Evolutionary conservation across 2,797 vertebrate genomes (phyloP).

Genomic region (Chiroxiphia lanceolata): DNA sequence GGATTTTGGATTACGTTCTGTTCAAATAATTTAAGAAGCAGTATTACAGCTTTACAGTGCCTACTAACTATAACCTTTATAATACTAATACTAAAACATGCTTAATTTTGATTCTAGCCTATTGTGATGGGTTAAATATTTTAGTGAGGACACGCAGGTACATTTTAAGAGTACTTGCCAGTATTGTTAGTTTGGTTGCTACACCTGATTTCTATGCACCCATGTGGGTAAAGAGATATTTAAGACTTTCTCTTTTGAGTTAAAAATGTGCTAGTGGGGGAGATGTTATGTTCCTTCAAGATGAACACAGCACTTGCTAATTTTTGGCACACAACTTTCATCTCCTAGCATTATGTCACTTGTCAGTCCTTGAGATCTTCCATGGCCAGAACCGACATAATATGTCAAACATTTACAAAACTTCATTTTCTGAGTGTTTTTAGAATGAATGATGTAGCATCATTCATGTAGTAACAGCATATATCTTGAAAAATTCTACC

Average conservation of each 20-base stretch:
- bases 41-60: background rate
- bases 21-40: background rate
- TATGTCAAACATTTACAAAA: constrained; percentile 46
- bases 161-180: background rate
- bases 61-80: background rate
- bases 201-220: background rate
- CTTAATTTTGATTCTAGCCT: background rate
- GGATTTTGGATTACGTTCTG: background rate
- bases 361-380: constrained; percentile 37
- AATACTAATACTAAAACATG: background rate
- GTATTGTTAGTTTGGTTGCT: background rate
- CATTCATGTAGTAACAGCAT: background rate
- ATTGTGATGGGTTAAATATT: background rate
- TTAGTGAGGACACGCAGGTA: background rate
- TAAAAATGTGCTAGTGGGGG: background rate
- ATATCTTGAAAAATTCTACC: background rate
- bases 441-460: constrained; percentile 15
- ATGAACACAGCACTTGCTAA: constrained; percentile 18
- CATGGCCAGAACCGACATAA: constrained; percentile 20
- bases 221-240: background rate
- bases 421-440: background rate
- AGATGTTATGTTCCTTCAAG: background rate
- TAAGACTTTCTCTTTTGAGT: background rate
- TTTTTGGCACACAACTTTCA: constrained; percentile 35
- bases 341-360: constrained; percentile 12